Percentiles rank a stretch among this genome's conserved stretches.
Evolutionary conservation across 2,888 invertebrate species (phyloP).

Genomic region (Xestia sexstrigata): DNA sequence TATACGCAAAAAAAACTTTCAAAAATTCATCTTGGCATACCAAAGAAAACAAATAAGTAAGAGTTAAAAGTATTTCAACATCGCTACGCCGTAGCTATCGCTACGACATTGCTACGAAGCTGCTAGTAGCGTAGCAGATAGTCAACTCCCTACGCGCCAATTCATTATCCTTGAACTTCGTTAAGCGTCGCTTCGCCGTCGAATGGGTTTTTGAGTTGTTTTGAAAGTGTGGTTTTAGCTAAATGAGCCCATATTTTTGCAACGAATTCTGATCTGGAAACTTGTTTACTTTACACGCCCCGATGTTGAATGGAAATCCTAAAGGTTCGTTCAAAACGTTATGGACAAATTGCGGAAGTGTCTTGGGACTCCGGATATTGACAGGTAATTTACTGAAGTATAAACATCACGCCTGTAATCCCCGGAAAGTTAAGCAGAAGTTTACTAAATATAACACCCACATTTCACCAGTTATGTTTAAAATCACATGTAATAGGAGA

Average conservation of each 20-base stretch:
- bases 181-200: not conserved
- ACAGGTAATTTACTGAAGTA: not conserved
- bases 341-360: not conserved
- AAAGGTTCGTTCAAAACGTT: not conserved
- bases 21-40: not conserved
- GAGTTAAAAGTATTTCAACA: not conserved
- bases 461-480: no score
- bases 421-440: no score
- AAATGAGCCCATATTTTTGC: not conserved
- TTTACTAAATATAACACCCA: no score
- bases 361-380: not conserved
- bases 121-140: conserved; percentile 34
- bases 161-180: conserved; percentile 48
- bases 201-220: conserved; percentile 8
- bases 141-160: conserved; percentile 32
- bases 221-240: not conserved
- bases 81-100: conserved; percentile 39
- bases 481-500: no score
- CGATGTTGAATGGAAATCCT: not conserved
- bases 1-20: not conserved
- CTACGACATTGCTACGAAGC: conserved; percentile 25
- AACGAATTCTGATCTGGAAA: not conserved
- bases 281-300: not conserved
- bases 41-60: not conserved
- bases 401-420: no score